Evolutionary conservation across 2,113 vertebrate species (phyloP).

Genomic region (Pseudopipra pipra): DNA sequence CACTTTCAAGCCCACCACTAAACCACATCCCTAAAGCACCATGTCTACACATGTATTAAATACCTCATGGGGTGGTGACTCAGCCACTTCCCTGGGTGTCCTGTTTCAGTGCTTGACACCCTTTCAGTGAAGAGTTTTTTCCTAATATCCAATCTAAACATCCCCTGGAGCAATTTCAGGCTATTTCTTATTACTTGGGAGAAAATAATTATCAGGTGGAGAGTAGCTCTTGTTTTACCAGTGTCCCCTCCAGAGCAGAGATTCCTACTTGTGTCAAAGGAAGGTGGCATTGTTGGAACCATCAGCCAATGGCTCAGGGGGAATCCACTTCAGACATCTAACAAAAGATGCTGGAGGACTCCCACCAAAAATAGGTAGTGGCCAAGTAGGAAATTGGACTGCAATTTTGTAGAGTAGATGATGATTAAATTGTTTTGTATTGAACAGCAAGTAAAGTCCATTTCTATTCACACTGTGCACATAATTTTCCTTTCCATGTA

Average conservation of each 20-base stretch:
- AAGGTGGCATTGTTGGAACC: neutral
- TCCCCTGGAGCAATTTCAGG: neutral
- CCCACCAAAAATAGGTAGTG: neutral
- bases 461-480: neutral
- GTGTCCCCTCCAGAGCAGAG: neutral
- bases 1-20: neutral
- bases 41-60: neutral
- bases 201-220: neutral
- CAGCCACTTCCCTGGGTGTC: accelerated
- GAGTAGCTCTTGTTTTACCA: neutral
- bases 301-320: neutral
- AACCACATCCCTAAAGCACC: accelerated
- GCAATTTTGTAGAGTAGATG: neutral
- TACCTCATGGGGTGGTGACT: neutral
- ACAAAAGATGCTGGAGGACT: neutral
- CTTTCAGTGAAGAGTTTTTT: neutral
- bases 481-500: neutral
- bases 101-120: neutral
- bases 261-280: neutral
- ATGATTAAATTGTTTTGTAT: neutral
- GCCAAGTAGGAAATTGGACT: neutral
- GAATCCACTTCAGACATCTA: neutral
- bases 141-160: neutral
- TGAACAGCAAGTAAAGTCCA: neutral
- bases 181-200: neutral